Evolutionary conservation across 2,797 vertebrate species (phyloP).

Genomic region (Takifugu rubripes): DNA sequence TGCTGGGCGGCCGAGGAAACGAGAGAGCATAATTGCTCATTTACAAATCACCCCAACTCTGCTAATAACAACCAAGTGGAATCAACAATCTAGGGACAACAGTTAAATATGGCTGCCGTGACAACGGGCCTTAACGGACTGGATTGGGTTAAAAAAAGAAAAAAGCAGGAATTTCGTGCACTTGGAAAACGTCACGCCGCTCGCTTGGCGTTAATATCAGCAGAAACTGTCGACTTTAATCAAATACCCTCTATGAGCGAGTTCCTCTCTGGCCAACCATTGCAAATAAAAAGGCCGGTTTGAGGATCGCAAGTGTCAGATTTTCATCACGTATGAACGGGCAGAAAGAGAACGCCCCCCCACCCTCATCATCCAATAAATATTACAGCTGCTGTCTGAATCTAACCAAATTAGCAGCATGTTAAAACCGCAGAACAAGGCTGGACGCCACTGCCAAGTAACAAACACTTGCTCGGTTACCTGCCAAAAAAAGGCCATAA

Average conservation of each 20-base stretch:
- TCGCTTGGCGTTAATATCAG: no score
- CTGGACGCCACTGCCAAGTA: slow-evolving; percentile 50
- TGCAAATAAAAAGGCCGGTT: not conserved
- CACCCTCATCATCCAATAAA: not conserved
- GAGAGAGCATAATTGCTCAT: slow-evolving; percentile 47
- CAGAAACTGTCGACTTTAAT: no score
- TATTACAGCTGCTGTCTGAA: slow-evolving; percentile 37
- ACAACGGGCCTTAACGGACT: no score
- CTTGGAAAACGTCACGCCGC: no score
- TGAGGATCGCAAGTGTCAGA: slow-evolving; percentile 3
- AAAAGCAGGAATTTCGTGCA: no score
- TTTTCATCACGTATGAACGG: slow-evolving; percentile 4
- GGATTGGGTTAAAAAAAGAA: no score
- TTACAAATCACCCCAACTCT: slow-evolving; percentile 48
- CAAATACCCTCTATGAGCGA: no score
- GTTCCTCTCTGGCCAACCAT: no score
- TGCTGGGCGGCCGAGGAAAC: slow-evolving; percentile 26
- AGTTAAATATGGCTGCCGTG: no score
- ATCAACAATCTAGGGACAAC: no score
- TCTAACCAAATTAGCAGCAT: slow-evolving; percentile 54
- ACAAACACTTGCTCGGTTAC: slow-evolving; percentile 66
- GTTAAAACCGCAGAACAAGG: slow-evolving; percentile 47
- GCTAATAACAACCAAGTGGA: slow-evolving; percentile 7
- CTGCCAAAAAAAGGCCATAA: slow-evolving; percentile 63
- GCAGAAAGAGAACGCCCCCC: no score